Base-by-base conservation (phyloP, 2,888 invertebrate genomes). In the Parnassius orleans region DNA sequence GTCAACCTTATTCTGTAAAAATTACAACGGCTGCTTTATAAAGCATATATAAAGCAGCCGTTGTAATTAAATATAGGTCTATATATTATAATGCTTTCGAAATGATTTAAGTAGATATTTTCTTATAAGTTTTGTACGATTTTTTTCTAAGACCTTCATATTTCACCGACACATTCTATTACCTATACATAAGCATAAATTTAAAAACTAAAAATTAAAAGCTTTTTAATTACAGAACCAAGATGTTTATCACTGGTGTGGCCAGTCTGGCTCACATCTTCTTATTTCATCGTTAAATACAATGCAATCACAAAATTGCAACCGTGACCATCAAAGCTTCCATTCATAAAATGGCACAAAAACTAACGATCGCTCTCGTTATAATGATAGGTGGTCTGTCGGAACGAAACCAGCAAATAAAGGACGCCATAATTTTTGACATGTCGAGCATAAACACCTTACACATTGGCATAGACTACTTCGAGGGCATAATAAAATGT, bases 291-390 rank as follows among this genome's bases (percentile, higher is more conserved):
- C 75, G 72, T 75, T 76, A 74, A 79, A 80, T 74, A 79, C 76
- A 78, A 77, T 77, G 72, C 71, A 77, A 73, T 70, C 69, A 69
- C 69, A 69, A 78, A 82, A 79, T 82, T 72, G 83, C 85, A 83
- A 83, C 83, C 78, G 81, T 75, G 78, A 75, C 78, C 73, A 75
- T 78, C 69, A 72, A 67, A 72, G 68, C 74, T 71, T 63, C 63
- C 85, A 86, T 89, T 86, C 85, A 86, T 78, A 80, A 86, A 80
- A 76, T 78, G 74, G 76, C 74, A 77, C 79, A 86, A 86, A 88
- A 87, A 86, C 78, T 76, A 70, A 76, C 78, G 78, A 78, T 78
- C 72, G 72, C 71, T 68, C 72, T 76, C 65, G 59, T 74, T 77
- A 78, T 87, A 86, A 87, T 87, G 77, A 85, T 84, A 80, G 82